A percentile compares a stretch with the other conserved stretches of the same genome.
Evolutionary conservation across 2,113 vertebrate genomes (phyloP).

Genomic region (Chinchilla lanigera): DNA sequence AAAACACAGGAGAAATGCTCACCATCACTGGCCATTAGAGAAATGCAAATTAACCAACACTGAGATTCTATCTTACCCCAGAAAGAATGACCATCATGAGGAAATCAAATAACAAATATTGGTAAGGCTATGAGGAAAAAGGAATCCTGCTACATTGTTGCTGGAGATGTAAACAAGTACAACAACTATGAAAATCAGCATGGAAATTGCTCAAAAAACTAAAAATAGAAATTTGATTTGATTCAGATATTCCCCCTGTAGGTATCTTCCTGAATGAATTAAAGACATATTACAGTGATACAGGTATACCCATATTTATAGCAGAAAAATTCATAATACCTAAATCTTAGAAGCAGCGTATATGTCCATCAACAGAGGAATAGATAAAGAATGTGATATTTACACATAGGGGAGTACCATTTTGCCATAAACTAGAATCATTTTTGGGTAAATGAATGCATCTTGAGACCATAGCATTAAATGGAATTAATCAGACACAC

Average conservation of each 20-base stretch:
- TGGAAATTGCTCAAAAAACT: background rate
- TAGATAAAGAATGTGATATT: background rate
- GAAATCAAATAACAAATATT: background rate
- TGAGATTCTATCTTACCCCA: background rate
- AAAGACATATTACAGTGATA: background rate
- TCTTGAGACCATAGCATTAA: background rate
- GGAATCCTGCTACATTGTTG: background rate
- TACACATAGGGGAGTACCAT: background rate
- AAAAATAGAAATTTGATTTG: background rate
- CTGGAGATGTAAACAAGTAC: background rate
- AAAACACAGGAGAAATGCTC: background rate
- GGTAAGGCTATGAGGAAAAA: background rate
- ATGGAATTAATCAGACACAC: background rate
- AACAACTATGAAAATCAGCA: background rate
- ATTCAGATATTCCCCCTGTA: background rate
- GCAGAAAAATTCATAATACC: background rate
- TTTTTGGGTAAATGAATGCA: background rate
- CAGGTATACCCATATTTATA: background rate
- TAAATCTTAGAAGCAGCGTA: background rate
- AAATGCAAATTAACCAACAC: background rate
- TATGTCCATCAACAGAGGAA: background rate
- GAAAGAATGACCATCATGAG: background rate
- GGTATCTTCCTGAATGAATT: background rate
- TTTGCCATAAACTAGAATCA: background rate
- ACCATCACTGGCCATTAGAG: background rate